Evolutionary conservation across 2,888 invertebrate genomes (phyloP).

Genomic region (Boloria selene): DNA sequence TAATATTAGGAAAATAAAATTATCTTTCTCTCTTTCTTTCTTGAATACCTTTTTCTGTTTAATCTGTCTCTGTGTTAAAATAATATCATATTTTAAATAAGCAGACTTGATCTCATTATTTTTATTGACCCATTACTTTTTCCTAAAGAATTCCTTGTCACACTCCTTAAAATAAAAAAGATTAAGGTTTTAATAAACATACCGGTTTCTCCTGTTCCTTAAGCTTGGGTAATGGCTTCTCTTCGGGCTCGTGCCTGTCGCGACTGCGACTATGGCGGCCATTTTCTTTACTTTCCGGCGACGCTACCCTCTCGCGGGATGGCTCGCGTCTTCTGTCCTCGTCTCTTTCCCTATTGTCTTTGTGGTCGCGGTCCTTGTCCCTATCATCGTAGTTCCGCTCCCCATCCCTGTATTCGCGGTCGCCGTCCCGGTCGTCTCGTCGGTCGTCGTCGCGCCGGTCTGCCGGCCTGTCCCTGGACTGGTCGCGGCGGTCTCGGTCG

Average conservation of each 20-base stretch:
- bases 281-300: conserved; percentile 46
- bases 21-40: too few relatives aligned
- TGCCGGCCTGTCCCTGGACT: conserved; percentile 40
- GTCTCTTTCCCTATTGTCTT: conserved; percentile 37
- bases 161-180: too few relatives aligned
- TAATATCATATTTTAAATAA: too few relatives aligned
- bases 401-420: conserved; percentile 1
- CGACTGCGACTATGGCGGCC: conserved; percentile 62
- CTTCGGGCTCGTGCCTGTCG: conserved; percentile 60
- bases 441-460: conserved; percentile 39
- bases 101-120: too few relatives aligned
- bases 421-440: conserved; percentile 31
- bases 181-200: conserved; percentile 55
- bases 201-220: conserved; percentile 89
- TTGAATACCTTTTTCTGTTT: too few relatives aligned
- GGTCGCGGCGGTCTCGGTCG: conserved; percentile 45
- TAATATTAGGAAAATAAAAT: too few relatives aligned
- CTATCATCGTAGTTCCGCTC: conserved; percentile 34
- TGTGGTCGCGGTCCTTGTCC: conserved; percentile 32
- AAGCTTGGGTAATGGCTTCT: conserved; percentile 85
- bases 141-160: too few relatives aligned
- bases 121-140: too few relatives aligned
- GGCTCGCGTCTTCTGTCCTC: conserved; percentile 27
- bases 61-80: too few relatives aligned
- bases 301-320: conserved; percentile 29